Conservation (phyloP, 1,140 invertebrate species). For the Polypedilum vanderplanki region DNA sequence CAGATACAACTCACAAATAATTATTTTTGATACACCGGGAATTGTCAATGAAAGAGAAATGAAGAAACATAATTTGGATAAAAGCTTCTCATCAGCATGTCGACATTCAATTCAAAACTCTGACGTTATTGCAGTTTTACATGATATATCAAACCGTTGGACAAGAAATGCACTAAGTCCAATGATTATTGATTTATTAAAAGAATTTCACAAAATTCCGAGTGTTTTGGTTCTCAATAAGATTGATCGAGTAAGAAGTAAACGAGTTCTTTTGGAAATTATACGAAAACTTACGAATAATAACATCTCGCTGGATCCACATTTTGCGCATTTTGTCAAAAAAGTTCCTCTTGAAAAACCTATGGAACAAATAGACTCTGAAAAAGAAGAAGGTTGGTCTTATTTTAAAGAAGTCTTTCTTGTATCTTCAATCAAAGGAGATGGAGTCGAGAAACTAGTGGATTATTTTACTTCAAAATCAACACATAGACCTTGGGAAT, state of each 20-base stretch:
- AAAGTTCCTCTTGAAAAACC: not conserved
- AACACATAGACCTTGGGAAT: slow-evolving; percentile 58
- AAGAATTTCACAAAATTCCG: slow-evolving; percentile 54
- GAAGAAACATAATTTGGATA: slow-evolving; percentile 60
- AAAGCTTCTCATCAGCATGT: slow-evolving; percentile 58
- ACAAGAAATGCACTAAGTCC: slow-evolving; percentile 58
- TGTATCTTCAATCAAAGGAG: slow-evolving; percentile 71
- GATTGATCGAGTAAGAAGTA: slow-evolving; percentile 72
- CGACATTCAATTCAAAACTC: slow-evolving; percentile 58
- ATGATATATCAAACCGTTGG: slow-evolving; percentile 70
- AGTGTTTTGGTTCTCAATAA: slow-evolving; percentile 85
- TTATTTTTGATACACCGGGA: slow-evolving; percentile 84
- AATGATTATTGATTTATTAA: slow-evolving; percentile 62
- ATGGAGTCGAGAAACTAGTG: slow-evolving; percentile 68
- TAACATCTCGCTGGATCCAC: slow-evolving; percentile 46
- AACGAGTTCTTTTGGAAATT: slow-evolving; percentile 63
- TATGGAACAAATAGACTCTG: slow-evolving; percentile 33
- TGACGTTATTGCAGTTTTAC: slow-evolving; percentile 78
- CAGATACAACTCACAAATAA: slow-evolving; percentile 69
- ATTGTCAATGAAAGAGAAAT: slow-evolving; percentile 58
- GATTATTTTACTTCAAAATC: slow-evolving; percentile 64
- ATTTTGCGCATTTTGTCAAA: slow-evolving; percentile 31
- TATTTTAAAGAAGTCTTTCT: slow-evolving; percentile 81
- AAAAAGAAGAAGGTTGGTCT: slow-evolving; percentile 54
- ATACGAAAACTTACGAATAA: slow-evolving; percentile 62